phyloP scores from a whole-genome alignment of 1,140 invertebrate genomes.

The Papilio dardanus region DNA sequence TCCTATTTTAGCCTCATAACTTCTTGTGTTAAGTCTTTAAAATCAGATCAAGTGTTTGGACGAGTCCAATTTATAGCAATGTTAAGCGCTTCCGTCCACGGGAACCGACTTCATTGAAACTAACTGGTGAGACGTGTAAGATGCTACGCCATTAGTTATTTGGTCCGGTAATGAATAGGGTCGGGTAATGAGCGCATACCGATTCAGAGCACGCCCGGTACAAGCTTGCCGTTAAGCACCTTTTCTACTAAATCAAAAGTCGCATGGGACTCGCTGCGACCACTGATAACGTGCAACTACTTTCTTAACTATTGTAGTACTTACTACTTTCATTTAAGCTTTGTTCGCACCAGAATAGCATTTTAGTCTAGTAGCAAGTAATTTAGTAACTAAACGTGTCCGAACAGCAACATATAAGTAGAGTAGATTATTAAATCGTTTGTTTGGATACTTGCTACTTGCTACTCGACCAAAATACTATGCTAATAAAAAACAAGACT shows the following conservation, averaged over 20 bases:
- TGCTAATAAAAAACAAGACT: too few relatives aligned
- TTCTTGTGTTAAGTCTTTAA: background rate
- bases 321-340: too few relatives aligned
- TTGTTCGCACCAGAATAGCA: too few relatives aligned
- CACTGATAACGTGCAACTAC: background rate
- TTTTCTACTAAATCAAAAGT: background rate
- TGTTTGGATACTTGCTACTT: too few relatives aligned
- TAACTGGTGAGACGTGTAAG: slow-evolving; percentile 63
- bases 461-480: too few relatives aligned
- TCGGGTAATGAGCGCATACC: slow-evolving; percentile 68
- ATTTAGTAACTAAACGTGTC: too few relatives aligned
- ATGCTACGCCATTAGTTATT: slow-evolving; percentile 62
- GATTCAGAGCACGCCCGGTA: slow-evolving; percentile 69
- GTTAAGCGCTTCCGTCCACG: slow-evolving; percentile 28
- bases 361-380: too few relatives aligned
- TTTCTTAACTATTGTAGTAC: too few relatives aligned
- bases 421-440: too few relatives aligned
- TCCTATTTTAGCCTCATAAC: background rate
- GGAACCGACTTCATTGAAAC: slow-evolving; percentile 60
- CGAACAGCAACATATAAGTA: too few relatives aligned
- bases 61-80: slow-evolving; percentile 12
- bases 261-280: background rate
- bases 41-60: background rate
- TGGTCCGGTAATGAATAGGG: slow-evolving; percentile 70
- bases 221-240: slow-evolving; percentile 43